Base-by-base conservation (phyloP, 2,888 invertebrate species). In the Eudasyphora cyanicolor region DNA sequence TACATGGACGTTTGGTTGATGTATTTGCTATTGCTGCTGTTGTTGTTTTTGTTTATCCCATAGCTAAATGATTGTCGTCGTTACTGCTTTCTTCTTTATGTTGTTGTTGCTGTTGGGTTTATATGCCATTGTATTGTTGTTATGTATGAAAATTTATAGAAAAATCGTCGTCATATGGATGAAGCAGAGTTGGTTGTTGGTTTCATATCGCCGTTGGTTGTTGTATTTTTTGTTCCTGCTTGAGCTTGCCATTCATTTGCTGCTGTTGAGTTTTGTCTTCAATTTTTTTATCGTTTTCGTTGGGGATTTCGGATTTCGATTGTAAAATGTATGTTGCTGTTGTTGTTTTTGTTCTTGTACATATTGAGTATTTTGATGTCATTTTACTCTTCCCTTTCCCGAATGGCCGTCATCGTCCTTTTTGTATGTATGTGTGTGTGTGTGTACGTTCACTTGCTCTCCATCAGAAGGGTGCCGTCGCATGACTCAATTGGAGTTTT, bases 131-230 rank as follows among this genome's bases (percentile, higher is more conserved):
- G 32, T 42, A 8, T 32, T 64, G 78, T 73, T 10, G 27, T 64
- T 51, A 67, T 70, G 49, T 51, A 51, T 49, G 87, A 88, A 87
- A 88, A 89, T 88, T 87, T 89, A 88, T 89, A 88, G 88, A 87
- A 87, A 87, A 87, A 86, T 86, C 85, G 77, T 86, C 85, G 77
- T 86, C 82, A 82, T 87, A 78, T 82, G 84, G 69, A 78, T 82
- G 84, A 62, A 82, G 76, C 73, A 73, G 79, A 60, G 69, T 77
- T 79, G 79, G 79, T 82, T 70, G 74, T 74, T 76, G 75, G 74
- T 42, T 64, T 82, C 51, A 62, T 77, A 57, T 84, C 74, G 73
- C 45, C 78, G 54, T 42, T 29, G 77, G 51, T 76, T 75, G 57
- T 79, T 54, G 32, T 27, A 29, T 54, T 54, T 57, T 75, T 14